Evolutionary conservation across 2,113 vertebrate species (phyloP), one percentile per base, ranked within the genome.

Genomic region (Calonectris borealis): DNA sequence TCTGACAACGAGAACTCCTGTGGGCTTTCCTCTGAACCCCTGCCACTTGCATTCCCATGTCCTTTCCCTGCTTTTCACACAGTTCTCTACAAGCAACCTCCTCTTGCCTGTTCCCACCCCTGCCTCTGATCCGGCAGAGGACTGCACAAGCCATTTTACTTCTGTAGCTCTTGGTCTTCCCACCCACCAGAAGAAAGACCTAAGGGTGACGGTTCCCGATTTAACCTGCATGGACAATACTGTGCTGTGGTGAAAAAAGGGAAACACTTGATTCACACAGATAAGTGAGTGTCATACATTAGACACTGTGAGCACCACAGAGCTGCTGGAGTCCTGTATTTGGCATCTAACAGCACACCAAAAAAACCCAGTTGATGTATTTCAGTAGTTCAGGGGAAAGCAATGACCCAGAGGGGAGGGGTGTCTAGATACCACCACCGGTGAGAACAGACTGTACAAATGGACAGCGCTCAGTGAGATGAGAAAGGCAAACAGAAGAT

Each of bases 201-300:
- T 14, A n/a, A 66, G 24, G 38, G 32, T 48, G 69, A 36, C 0
- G 7, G 24, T 66, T 83, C 55, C 36, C 2, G 5, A 1, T 29
- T 65, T 40, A 29, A 29, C 38, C 40, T 82, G 38, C 12, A 46
- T 46, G 25, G 51, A 70, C 4, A 4, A 34, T 24, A 55, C 20
- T 34, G 8, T 6, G 42, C 40, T 42, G 34, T 4, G 3, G 36
- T 83, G 55, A 66, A 66, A 83, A 73, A 79, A 32, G 14, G 17
- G 34, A 68, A 11, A 16, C 9, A 6, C 31, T 61, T 0, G 0
- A 54, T 54, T 61, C 25, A 31, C 40, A 65, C 2, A 0, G 19
- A 3, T 40, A 32, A 18, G 32, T 9, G n/a, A 29, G 36, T 48
- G 22, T 32, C 66, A 20, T 54, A 16, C 17, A 7, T 65, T 26